Conservation (phyloP, 2,888 invertebrate species). For the Stratiomys singularior region DNA sequence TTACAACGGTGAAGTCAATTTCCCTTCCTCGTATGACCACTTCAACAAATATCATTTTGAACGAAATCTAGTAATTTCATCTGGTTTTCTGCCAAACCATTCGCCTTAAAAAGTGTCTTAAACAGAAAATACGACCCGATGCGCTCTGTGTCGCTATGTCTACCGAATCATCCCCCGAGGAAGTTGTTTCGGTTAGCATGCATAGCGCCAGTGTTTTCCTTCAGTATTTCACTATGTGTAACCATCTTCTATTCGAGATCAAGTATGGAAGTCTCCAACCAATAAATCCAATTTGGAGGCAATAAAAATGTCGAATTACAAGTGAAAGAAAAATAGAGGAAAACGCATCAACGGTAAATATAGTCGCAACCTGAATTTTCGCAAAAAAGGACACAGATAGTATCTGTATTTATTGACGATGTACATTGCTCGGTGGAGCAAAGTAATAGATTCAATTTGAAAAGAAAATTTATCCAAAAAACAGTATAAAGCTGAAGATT, state of each 20-base stretch:
- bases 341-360: constrained; percentile 9
- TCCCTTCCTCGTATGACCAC: not conserved
- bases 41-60: not conserved
- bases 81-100: constrained; percentile 28
- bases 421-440: not conserved
- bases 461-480: not conserved
- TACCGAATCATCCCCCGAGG: not conserved
- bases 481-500: not conserved
- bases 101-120: constrained; percentile 29
- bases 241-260: not conserved
- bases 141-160: not conserved
- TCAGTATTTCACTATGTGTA: not conserved
- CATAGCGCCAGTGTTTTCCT: not conserved
- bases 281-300: constrained; percentile 45
- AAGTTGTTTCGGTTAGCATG: not conserved
- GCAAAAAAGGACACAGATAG: not conserved
- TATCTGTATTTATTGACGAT: constrained; percentile 12
- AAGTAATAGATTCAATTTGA: no score
- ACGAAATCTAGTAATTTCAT: constrained; percentile 13
- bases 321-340: not conserved
- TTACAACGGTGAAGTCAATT: constrained; percentile 2
- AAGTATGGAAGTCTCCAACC: constrained; percentile 12
- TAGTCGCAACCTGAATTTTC: not conserved
- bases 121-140: constrained; percentile 19
- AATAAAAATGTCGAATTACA: constrained; percentile 41